Evolutionary conservation across 2,113 vertebrate species (phyloP).

Genomic region (Pipra filicauda): DNA sequence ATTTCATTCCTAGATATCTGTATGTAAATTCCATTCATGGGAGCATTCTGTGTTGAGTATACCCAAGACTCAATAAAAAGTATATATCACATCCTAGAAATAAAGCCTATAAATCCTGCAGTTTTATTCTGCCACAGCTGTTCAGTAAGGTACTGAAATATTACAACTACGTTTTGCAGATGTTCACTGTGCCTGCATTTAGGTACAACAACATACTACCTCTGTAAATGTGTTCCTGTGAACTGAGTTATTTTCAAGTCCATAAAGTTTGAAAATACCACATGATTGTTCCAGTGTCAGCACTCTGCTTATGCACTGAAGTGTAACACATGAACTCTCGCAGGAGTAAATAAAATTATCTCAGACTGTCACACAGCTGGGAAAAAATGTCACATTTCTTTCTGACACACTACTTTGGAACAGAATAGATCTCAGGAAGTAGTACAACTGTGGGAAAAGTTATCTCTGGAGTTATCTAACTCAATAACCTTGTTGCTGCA

Average conservation of each 20-base stretch:
- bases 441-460: not conserved
- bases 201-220: not conserved
- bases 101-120: not conserved
- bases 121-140: slow-evolving; percentile 6
- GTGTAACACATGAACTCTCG: not conserved
- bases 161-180: not conserved
- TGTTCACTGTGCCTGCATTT: not conserved
- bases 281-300: not conserved
- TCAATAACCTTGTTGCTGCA: not conserved
- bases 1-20: not conserved
- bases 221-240: not conserved
- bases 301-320: not conserved
- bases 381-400: not conserved
- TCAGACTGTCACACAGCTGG: not conserved
- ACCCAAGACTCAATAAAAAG: not conserved
- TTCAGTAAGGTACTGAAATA: not conserved
- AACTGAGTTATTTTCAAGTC: not conserved
- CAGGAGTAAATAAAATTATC: slow-evolving; percentile 30
- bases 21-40: not conserved
- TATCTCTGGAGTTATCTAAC: not conserved
- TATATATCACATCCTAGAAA: fast-evolving
- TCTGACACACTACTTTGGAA: not conserved
- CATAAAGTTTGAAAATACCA: not conserved
- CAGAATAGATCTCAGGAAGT: not conserved
- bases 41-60: not conserved